phyloP scores from a whole-genome alignment of 2,113 vertebrate species.

The Esox niger region DNA sequence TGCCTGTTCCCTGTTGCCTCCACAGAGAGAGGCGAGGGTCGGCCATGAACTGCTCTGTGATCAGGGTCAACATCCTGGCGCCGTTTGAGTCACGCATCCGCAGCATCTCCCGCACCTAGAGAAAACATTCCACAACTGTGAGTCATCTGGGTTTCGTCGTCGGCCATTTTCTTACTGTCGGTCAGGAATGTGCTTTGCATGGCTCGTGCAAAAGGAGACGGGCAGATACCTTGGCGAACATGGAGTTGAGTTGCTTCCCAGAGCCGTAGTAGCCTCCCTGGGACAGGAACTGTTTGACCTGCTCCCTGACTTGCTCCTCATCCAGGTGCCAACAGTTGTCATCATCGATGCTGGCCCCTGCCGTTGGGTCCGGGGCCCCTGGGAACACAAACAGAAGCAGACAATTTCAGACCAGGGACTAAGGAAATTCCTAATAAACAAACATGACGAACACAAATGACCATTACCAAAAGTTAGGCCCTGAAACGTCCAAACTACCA shows the following conservation, averaged over 20 bases:
- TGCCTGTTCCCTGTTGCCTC: slow-evolving; percentile 96
- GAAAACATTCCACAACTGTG: not conserved
- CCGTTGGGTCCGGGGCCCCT: slow-evolving; percentile 97
- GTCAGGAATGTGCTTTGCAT: too few species aligned
- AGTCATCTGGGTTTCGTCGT: too few species aligned
- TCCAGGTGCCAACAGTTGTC: slow-evolving; percentile 99
- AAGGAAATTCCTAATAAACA: not conserved
- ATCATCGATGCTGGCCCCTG: slow-evolving; percentile 94
- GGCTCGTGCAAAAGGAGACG: too few species aligned
- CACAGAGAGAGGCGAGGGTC: slow-evolving; percentile 95
- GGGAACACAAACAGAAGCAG: slow-evolving; percentile 14
- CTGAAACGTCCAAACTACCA: too few species aligned
- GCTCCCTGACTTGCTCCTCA: slow-evolving; percentile 96
- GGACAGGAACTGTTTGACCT: slow-evolving; percentile 97
- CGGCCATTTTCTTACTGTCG: too few species aligned
- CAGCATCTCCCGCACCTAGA: slow-evolving; percentile 95
- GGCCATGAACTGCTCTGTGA: slow-evolving; percentile 98
- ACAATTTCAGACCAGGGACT: not conserved
- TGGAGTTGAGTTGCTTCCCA: slow-evolving; percentile 98
- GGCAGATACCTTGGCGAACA: slow-evolving; percentile 99
- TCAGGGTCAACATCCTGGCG: slow-evolving; percentile 94
- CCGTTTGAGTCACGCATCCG: slow-evolving; percentile 98
- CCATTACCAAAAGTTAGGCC: too few species aligned
- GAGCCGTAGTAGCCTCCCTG: slow-evolving; percentile 98
- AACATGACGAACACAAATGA: slow-evolving; percentile 5